phyloP scores from a whole-genome alignment of 2,888 invertebrate species.

The Aleiodes testaceus region DNA sequence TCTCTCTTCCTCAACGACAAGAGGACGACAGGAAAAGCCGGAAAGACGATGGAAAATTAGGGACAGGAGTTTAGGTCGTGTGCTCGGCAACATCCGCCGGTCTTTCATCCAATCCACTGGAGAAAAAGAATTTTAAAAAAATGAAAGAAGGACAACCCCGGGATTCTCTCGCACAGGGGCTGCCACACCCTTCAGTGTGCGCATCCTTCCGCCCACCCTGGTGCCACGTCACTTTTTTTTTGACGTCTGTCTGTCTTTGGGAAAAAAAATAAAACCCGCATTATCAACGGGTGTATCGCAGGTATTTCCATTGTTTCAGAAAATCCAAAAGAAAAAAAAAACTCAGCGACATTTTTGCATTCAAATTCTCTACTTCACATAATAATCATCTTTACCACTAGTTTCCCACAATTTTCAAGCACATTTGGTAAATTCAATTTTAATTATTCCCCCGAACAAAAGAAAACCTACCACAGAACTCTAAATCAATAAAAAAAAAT shows the following conservation, averaged over 20 bases:
- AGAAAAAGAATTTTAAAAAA: slow-evolving; percentile 20
- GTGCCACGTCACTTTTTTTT: slow-evolving; percentile 58
- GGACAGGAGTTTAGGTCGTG: slow-evolving; percentile 25
- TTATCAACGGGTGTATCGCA: slow-evolving; percentile 21
- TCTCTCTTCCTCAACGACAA: background rate
- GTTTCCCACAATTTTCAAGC: slow-evolving; percentile 2
- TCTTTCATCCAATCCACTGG: slow-evolving; percentile 51
- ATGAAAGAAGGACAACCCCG: slow-evolving; percentile 46
- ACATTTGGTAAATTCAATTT: too few relatives aligned
- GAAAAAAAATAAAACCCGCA: background rate
- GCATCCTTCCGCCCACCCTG: slow-evolving; percentile 63
- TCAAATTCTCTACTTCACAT: slow-evolving; percentile 2
- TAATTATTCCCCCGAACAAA: background rate
- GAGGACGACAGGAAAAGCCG: slow-evolving; percentile 22
- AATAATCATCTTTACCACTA: too few relatives aligned
- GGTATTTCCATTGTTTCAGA: slow-evolving; percentile 44
- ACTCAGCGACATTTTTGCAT: slow-evolving; percentile 32
- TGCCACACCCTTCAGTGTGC: slow-evolving; percentile 65
- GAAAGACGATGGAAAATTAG: slow-evolving; percentile 46
- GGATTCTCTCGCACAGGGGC: slow-evolving; percentile 39
- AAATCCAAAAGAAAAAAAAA: slow-evolving; percentile 42
- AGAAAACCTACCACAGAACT: too few relatives aligned
- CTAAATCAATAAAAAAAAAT: background rate
- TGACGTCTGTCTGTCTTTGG: slow-evolving; percentile 51
- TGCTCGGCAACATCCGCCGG: slow-evolving; percentile 61